These are phyloP conservation scores for Xiphophorus couchianus DNA, from an alignment of 2,113 vertebrate genomes.

Conservation along the genomic window DNA sequence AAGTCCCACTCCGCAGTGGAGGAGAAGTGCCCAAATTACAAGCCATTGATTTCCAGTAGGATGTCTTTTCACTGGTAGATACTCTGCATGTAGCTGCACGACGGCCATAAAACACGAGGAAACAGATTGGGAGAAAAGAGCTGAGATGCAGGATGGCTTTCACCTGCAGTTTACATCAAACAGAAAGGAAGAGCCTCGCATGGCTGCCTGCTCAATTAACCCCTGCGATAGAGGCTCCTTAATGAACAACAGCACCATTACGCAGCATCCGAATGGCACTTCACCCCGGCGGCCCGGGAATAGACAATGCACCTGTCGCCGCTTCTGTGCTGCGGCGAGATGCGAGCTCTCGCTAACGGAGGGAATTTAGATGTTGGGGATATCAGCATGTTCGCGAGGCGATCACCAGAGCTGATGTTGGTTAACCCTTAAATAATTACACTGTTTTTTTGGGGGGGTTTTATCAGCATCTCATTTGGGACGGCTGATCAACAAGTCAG, in stretches of 20 bases:
- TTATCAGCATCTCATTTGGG: constrained; percentile 24
- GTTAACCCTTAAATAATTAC: constrained; percentile 67
- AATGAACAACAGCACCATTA: constrained; percentile 86
- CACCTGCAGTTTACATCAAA: constrained; percentile 83
- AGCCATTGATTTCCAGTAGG: constrained; percentile 76
- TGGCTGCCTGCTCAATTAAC: constrained; percentile 87
- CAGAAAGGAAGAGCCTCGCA: constrained; percentile 81
- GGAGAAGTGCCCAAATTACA: constrained; percentile 70
- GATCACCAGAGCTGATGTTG: constrained; percentile 63
- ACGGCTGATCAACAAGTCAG: constrained; percentile 32
- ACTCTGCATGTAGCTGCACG: constrained; percentile 65
- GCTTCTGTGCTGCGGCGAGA: constrained; percentile 44
- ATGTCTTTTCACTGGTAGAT: constrained; percentile 66
- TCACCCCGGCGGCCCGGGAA: constrained; percentile 71
- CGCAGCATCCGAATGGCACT: constrained; percentile 73
- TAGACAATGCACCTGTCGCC: constrained; percentile 50
- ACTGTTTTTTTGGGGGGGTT: constrained; percentile 13
- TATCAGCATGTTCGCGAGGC: constrained; percentile 57
- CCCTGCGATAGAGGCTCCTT: constrained; percentile 80
- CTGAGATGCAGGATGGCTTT: constrained; percentile 69
- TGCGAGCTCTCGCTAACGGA: constrained; percentile 26
- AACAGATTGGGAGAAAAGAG: constrained; percentile 73
- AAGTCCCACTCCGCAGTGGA: constrained; percentile 42
- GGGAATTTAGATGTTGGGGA: constrained; percentile 47
- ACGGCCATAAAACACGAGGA: constrained; percentile 72